A percentile compares a stretch with the other conserved stretches of the same genome.
Evolutionary conservation across 2,888 invertebrate species (phyloP).

Genomic region (Seira sanloemensis): DNA sequence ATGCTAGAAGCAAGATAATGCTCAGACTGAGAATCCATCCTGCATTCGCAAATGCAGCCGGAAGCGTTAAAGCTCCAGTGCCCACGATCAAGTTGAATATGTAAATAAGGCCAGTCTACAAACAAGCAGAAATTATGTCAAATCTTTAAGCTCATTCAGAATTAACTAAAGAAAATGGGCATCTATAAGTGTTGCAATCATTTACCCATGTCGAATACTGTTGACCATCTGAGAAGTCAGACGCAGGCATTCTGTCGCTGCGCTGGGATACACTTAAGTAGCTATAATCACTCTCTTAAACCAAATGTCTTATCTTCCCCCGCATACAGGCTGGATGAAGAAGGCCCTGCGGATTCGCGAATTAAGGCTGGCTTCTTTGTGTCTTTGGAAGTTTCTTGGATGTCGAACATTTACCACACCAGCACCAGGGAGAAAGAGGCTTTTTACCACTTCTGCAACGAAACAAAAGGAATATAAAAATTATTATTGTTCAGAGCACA

Average conservation of each 20-base stretch:
- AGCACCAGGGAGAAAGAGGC: too few relatives aligned
- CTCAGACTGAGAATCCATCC: slow-evolving; percentile 93
- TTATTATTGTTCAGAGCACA: too few relatives aligned
- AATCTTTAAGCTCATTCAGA: not conserved
- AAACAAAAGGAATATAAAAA: too few relatives aligned
- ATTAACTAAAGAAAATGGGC: too few relatives aligned
- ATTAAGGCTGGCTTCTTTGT: not conserved
- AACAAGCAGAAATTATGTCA: slow-evolving; percentile 62
- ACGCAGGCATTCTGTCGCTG: slow-evolving; percentile 31
- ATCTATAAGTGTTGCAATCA: too few relatives aligned
- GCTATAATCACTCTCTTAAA: too few relatives aligned
- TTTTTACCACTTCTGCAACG: too few relatives aligned
- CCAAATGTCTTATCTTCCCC: too few relatives aligned
- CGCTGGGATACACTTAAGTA: not conserved
- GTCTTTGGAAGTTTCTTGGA: not conserved
- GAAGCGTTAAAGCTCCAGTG: slow-evolving; percentile 96
- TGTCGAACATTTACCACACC: not conserved
- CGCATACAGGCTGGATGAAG: too few relatives aligned
- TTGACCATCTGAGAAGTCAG: slow-evolving; percentile 40
- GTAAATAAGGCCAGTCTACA: slow-evolving; percentile 93
- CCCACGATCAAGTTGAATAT: slow-evolving; percentile 98
- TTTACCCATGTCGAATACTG: slow-evolving; percentile 66
- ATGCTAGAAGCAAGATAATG: slow-evolving; percentile 87
- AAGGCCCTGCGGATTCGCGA: too few relatives aligned
- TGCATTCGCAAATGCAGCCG: slow-evolving; percentile 91